phyloP scores from a whole-genome alignment of 2,113 vertebrate genomes.

The Ammodytes marinus region DNA sequence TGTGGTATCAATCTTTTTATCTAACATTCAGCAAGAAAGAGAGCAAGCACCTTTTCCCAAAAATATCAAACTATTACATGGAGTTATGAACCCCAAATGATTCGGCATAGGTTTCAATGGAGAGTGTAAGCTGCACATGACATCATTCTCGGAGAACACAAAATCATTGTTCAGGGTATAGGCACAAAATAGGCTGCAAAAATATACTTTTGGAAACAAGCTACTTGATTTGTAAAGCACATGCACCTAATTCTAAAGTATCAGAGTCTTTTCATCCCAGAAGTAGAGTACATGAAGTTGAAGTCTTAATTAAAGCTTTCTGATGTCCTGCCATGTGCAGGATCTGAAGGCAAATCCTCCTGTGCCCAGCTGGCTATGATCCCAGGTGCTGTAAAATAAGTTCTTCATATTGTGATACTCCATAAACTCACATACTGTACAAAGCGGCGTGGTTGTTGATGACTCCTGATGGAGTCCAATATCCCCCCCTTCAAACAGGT shows the following conservation, averaged over 20 bases:
- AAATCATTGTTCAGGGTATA: not conserved
- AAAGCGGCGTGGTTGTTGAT: constrained; percentile 16
- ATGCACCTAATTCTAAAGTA: constrained; percentile 22
- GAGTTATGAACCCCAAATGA: not conserved
- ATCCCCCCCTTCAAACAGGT: constrained; percentile 41
- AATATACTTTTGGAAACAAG: constrained; percentile 2
- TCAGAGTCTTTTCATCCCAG: not conserved
- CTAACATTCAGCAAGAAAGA: not conserved
- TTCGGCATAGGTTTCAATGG: not conserved
- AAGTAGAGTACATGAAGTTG: not conserved
- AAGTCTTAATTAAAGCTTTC: constrained; percentile 23
- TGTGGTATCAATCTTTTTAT: not conserved
- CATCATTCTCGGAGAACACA: not conserved
- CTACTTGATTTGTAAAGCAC: constrained; percentile 5
- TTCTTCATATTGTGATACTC: constrained; percentile 29
- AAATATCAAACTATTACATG: not conserved
- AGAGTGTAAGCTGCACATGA: not conserved
- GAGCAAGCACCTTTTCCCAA: not conserved
- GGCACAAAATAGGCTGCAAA: not conserved
- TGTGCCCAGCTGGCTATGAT: constrained; percentile 18
- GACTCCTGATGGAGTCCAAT: constrained; percentile 43
- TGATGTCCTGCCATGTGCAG: constrained; percentile 27
- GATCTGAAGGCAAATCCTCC: not conserved
- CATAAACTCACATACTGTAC: constrained; percentile 17
- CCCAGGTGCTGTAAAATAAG: constrained; percentile 59